Base-by-base conservation (phyloP, 2,797 vertebrate genomes). In the Gymnoscopelus microlampas region DNA sequence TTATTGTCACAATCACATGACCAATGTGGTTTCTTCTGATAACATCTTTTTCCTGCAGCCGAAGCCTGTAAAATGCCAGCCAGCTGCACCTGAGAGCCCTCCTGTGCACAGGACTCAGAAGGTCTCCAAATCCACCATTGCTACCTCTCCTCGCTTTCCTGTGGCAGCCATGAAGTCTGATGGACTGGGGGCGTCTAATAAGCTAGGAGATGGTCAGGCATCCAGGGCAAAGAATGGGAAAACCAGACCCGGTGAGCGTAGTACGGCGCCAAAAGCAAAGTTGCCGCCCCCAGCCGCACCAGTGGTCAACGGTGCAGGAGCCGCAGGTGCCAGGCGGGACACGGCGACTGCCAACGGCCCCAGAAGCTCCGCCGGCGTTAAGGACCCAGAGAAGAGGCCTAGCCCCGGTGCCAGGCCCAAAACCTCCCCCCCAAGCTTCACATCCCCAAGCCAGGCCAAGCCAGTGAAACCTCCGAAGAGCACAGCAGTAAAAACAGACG, bases 101-200 rank as follows among this genome's bases (percentile, higher is more conserved):
- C 73, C 77, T 83, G 92, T 90, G 73, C 91, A 70, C 79, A 91
- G 85, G 87, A 92, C 87, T 68, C 80, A 77, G 77, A 89, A 86
- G 80, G 87, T 68, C 77, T 79, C 83, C 54, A 77, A 86, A 80
- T 83, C 86, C 81, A 3, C 77, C 70, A 87, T 85, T 69, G 70
- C 85, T 26, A 84, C 86, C 82, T 78, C 85, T 76, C 76, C 85
- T 76, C 76, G 63, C 77, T 78, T 86, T 66, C 82, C 85, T 62
- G 73, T 88, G 78, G 86, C 88, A 77, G 85, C 90, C 93, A 99
- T 99, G 98, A 99, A 98, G 95, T 98, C 98, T n/a, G 97, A 99
- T 92, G 95, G 93, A 77, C 89, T 97, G 85, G 95, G 93, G 76
- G 91, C 95, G 60, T 93, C 92, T 66, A 93, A 78, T 84, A 97